phyloP scores from a whole-genome alignment of 2,797 vertebrate genomes.

The Streptopelia turtur region DNA sequence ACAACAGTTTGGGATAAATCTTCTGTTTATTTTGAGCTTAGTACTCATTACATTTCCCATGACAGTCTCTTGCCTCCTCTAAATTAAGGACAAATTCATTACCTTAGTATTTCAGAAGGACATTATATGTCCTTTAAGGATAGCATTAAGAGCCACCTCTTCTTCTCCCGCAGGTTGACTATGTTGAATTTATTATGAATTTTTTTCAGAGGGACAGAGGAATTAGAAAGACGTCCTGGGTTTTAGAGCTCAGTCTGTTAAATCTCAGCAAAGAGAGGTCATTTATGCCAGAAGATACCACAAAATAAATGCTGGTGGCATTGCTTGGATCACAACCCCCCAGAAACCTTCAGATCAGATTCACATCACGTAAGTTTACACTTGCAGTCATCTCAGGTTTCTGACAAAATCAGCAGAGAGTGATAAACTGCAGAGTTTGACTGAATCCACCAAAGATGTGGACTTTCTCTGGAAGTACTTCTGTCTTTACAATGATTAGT shows the following conservation, averaged over 20 bases:
- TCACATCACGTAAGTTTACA: rapidly evolving
- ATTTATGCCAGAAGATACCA: background rate
- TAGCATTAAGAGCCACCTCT: background rate
- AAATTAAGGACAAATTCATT: background rate
- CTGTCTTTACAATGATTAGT: background rate
- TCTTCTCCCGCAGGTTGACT: background rate
- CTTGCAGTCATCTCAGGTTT: background rate
- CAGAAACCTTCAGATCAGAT: background rate
- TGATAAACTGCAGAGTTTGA: background rate
- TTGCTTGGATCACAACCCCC: background rate
- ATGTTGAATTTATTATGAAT: background rate
- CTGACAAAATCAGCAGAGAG: background rate
- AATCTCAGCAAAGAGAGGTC: background rate
- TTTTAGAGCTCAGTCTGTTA: background rate
- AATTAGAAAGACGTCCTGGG: background rate
- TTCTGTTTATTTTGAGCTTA: background rate
- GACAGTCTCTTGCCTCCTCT: background rate
- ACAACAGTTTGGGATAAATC: background rate
- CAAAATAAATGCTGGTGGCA: background rate
- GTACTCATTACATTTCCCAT: background rate
- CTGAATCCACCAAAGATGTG: background rate
- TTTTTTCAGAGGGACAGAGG: background rate
- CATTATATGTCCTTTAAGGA: background rate
- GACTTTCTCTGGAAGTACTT: background rate
- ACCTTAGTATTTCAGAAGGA: background rate